phyloP scores from a whole-genome alignment of 2,888 invertebrate genomes.

The Tipula unca region DNA sequence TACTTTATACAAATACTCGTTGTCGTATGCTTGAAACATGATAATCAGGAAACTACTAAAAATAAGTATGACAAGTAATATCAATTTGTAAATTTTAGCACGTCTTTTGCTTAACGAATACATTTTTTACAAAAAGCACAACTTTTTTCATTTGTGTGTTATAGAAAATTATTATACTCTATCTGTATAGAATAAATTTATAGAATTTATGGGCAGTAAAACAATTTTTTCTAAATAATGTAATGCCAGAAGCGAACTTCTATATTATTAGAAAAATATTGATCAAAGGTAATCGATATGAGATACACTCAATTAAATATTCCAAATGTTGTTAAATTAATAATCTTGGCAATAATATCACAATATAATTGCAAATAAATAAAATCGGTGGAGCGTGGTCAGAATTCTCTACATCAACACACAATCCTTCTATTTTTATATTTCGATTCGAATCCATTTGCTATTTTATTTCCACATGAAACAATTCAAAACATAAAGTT shows the following conservation, averaged over 20 bases:
- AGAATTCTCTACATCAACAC: neutral
- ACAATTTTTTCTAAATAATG: neutral
- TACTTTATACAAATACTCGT: neutral
- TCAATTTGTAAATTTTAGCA: neutral
- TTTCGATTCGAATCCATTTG: neutral
- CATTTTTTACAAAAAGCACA: neutral
- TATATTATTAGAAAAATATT: neutral
- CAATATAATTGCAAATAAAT: neutral
- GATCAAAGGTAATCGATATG: neutral
- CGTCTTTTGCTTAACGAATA: neutral
- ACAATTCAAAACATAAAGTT: neutral
- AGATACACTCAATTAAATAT: neutral
- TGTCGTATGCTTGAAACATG: neutral
- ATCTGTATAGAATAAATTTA: too few relatives aligned
- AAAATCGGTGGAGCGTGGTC: neutral
- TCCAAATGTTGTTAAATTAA: neutral
- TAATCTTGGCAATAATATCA: neutral
- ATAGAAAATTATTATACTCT: neutral
- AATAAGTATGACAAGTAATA: neutral
- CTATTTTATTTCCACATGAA: neutral
- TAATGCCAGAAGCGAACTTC: neutral
- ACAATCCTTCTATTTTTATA: too few relatives aligned
- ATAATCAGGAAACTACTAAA: neutral
- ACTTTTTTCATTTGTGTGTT: neutral
- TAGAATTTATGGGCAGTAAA: neutral